These are phyloP conservation scores for Henricia sp. DNA, from an alignment of 53 echinoderm and acorn worm genomes.

Conservation along the genomic window DNA sequence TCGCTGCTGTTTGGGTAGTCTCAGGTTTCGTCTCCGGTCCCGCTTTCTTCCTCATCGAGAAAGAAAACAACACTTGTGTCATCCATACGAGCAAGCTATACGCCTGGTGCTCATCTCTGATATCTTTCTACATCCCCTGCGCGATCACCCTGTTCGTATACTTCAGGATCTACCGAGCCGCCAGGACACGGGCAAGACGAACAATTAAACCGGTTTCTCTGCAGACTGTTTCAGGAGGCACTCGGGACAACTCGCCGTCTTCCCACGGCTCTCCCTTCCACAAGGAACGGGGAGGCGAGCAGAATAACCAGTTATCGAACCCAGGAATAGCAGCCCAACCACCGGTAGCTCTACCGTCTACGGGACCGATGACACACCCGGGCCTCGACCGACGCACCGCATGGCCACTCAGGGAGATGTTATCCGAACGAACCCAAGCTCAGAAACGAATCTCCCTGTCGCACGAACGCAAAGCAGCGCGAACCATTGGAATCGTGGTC, in stretches of 20 bases:
- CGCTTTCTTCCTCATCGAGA: constrained; percentile 66
- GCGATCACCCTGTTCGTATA: constrained; percentile 89
- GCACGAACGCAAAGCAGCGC: constrained; percentile 87
- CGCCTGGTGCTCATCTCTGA: constrained; percentile 66
- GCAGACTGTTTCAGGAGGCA: constrained; percentile 19
- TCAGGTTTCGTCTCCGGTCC: constrained; percentile 85
- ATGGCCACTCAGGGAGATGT: background rate
- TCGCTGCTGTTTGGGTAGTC: constrained; percentile 75
- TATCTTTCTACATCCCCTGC: constrained; percentile 90
- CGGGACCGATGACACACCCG: background rate
- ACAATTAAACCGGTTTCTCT: background rate
- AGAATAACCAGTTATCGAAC: background rate
- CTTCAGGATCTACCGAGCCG: constrained; percentile 82
- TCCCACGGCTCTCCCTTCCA: background rate
- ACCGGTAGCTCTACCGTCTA: background rate
- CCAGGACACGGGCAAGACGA: constrained; percentile 72
- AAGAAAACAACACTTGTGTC: constrained; percentile 49
- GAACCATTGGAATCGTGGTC: constrained; percentile 89
- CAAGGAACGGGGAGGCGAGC: background rate
- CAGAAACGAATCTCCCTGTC: constrained; percentile 32
- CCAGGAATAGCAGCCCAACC: background rate
- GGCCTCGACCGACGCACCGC: background rate
- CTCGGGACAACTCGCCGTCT: background rate
- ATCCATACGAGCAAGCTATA: constrained; percentile 22
- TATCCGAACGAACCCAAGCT: constrained; percentile 1